Percentiles rank a stretch among this genome's conserved stretches.
These are phyloP conservation scores for Myioborus miniatus DNA, from an alignment of 2,797 vertebrate genomes.

Conservation along the genomic window DNA sequence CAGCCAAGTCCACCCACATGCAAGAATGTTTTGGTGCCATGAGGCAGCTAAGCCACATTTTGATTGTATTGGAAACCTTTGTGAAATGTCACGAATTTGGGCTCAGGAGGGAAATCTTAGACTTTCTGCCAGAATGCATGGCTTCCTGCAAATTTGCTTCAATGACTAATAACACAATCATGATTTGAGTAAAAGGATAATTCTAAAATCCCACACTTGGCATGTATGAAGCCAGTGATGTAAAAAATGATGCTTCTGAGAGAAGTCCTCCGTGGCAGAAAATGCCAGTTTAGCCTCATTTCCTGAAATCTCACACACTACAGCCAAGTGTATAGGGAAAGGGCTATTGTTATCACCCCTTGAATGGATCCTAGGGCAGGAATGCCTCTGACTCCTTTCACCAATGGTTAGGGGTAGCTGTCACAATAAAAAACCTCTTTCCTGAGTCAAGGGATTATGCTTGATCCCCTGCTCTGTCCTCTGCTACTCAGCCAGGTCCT, in stretches of 20 bases:
- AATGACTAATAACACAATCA: not conserved
- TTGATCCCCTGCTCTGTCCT: fast-evolving
- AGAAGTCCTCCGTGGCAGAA: not conserved
- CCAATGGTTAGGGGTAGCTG: fast-evolving
- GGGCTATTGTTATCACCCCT: not conserved
- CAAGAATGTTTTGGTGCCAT: not conserved
- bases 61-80: not conserved
- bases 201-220: not conserved
- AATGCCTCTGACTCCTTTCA: not conserved
- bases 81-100: not conserved
- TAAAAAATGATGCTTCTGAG: not conserved
- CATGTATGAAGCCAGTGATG: not conserved
- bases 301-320: not conserved
- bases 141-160: conserved; percentile 5
- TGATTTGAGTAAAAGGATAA: not conserved
- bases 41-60: not conserved
- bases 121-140: not conserved
- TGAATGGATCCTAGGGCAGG: not conserved
- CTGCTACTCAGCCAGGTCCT: not conserved
- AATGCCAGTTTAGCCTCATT: not conserved
- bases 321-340: not conserved
- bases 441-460: not conserved
- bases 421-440: not conserved
- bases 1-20: not conserved
- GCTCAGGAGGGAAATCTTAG: not conserved